A percentile compares a stretch with the other conserved stretches of the same genome.
phyloP scores from a whole-genome alignment of 2,797 vertebrate species.

The Gobio occitaniae region DNA sequence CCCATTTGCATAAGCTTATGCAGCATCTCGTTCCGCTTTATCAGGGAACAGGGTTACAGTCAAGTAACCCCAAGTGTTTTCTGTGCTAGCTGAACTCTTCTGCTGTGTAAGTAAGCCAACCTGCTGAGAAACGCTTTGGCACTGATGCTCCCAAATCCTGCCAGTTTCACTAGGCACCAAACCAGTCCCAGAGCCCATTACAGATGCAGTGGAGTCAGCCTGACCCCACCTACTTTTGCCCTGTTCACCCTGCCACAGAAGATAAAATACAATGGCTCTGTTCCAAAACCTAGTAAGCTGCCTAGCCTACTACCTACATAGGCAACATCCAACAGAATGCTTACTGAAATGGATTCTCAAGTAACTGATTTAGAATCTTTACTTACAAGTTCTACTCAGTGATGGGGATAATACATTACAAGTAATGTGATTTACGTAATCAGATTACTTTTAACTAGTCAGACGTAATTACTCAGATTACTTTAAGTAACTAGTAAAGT shows the following conservation, averaged over 20 bases:
- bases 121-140: background rate
- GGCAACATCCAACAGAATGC: background rate
- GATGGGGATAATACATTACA: background rate
- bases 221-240: background rate
- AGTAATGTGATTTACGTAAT: background rate
- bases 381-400: background rate
- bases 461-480: no score
- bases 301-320: background rate
- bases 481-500: background rate
- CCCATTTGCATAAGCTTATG: no score
- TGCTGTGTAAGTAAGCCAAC: slow-evolving; percentile 7
- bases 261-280: background rate
- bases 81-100: background rate
- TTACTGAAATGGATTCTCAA: background rate
- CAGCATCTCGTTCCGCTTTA: no score
- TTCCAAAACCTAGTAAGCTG: background rate
- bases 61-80: no score
- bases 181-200: background rate
- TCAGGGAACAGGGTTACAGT: no score
- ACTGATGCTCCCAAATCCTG: background rate
- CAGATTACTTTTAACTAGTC: background rate
- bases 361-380: background rate
- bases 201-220: background rate
- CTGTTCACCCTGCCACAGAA: background rate
- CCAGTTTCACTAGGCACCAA: slow-evolving; percentile 17